phyloP scores from a whole-genome alignment of 2,888 invertebrate genomes.

The Drosophila niveifrons region DNA sequence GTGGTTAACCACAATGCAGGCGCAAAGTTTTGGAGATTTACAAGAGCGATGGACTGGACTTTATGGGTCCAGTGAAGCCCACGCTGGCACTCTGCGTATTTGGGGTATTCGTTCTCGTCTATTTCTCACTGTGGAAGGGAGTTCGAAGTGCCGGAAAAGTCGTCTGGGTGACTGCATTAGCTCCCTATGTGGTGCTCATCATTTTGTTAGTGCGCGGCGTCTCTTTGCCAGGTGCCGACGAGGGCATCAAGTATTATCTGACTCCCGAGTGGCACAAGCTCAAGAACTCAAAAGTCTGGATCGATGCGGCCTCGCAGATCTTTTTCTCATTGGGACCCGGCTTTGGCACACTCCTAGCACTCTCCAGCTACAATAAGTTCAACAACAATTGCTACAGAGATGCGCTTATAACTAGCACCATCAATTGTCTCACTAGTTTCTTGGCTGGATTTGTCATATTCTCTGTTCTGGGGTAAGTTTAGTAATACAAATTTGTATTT shows the following conservation, averaged over 20 bases:
- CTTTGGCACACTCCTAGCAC: constrained; percentile 94
- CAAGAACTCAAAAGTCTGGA: constrained; percentile 93
- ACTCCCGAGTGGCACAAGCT: constrained; percentile 96
- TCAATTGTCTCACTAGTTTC: constrained; percentile 97
- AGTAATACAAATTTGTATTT: not conserved
- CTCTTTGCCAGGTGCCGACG: constrained; percentile 93
- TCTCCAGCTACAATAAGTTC: constrained; percentile 97
- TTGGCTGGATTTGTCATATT: constrained; percentile 97
- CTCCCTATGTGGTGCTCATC: constrained; percentile 95
- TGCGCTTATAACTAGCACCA: constrained; percentile 94
- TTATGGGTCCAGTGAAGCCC: constrained; percentile 95
- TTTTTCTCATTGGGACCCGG: constrained; percentile 97
- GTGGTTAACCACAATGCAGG: constrained; percentile 85
- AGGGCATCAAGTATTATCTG: constrained; percentile 94
- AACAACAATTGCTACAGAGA: constrained; percentile 96
- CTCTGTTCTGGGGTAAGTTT: constrained; percentile 92
- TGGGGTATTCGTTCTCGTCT: constrained; percentile 96
- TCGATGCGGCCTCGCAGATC: constrained; percentile 96
- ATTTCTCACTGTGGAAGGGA: constrained; percentile 98
- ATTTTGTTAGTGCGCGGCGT: constrained; percentile 94
- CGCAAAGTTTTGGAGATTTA: constrained; percentile 94
- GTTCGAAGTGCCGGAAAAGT: constrained; percentile 97
- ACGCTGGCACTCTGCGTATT: constrained; percentile 95
- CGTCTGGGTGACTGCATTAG: constrained; percentile 97
- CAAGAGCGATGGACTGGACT: constrained; percentile 92